Evolutionary conservation across 2,113 vertebrate species (phyloP).

Genomic region (Ageneiosus marmoratus): DNA sequence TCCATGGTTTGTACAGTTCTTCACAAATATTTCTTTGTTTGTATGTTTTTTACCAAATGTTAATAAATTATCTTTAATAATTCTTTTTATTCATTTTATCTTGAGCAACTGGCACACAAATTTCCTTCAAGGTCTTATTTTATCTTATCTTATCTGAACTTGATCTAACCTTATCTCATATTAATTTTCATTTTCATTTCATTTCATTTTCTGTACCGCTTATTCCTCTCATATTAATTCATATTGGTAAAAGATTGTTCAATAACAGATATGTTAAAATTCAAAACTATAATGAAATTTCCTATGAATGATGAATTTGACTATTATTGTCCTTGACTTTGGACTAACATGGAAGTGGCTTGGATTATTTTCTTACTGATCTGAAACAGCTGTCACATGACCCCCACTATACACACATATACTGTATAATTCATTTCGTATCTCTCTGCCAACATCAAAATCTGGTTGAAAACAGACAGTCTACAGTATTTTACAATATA

Average conservation of each 20-base stretch:
- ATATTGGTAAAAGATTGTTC: background rate
- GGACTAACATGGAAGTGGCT: background rate
- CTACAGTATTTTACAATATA: conserved; percentile 19
- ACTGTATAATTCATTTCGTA: conserved; percentile 13
- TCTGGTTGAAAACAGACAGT: background rate
- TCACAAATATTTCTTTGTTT: too few relatives aligned
- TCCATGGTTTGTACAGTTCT: too few relatives aligned
- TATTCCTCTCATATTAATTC: too few relatives aligned
- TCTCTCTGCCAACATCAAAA: background rate
- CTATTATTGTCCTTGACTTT: background rate
- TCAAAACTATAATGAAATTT: background rate
- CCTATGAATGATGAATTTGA: background rate
- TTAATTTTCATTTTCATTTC: too few relatives aligned
- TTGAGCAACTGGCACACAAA: background rate
- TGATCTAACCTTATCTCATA: too few relatives aligned
- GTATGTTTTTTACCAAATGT: background rate
- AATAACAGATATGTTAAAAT: background rate
- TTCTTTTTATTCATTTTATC: background rate
- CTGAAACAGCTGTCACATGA: background rate
- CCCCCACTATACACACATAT: background rate
- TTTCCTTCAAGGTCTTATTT: background rate
- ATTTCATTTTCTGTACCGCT: too few relatives aligned
- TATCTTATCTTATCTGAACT: background rate
- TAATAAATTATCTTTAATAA: too few relatives aligned
- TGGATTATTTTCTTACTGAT: conserved; percentile 13